phyloP scores from a whole-genome alignment of 2,888 invertebrate species.

The Apotomis betuletana region DNA sequence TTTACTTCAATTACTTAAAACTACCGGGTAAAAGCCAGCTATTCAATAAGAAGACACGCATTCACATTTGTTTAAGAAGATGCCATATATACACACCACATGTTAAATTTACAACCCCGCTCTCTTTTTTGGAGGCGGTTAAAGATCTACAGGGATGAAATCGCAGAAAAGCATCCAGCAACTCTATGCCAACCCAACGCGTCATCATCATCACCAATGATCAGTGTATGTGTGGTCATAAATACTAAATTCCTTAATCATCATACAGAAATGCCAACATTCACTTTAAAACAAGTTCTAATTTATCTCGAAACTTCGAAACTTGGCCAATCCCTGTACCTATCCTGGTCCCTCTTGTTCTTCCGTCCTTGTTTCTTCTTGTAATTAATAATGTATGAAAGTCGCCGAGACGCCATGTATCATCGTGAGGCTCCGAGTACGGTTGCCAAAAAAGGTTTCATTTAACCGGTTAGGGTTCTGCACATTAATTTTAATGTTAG shows the following conservation, averaged over 20 bases:
- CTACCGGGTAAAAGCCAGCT: too few relatives aligned
- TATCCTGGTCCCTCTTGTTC: conserved; percentile 55
- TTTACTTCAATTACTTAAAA: too few relatives aligned
- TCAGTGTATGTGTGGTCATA: not conserved
- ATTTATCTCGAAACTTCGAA: conserved; percentile 39
- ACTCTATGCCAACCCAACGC: too few relatives aligned
- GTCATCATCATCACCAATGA: too few relatives aligned
- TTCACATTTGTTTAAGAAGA: too few relatives aligned
- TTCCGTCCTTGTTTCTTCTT: conserved; percentile 43
- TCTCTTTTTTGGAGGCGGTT: too few relatives aligned
- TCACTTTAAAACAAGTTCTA: conserved; percentile 30
- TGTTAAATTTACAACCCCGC: too few relatives aligned
- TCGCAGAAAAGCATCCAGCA: too few relatives aligned
- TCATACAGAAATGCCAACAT: conserved; percentile 39
- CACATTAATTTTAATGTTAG: conserved; percentile 27
- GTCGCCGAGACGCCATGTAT: conserved; percentile 68
- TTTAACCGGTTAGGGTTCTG: conserved; percentile 43
- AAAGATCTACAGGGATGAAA: too few relatives aligned
- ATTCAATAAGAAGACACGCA: too few relatives aligned
- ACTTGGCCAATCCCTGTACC: conserved; percentile 38
- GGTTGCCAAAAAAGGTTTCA: conserved; percentile 63
- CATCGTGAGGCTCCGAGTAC: conserved; percentile 64
- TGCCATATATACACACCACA: too few relatives aligned
- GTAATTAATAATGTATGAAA: conserved; percentile 79
- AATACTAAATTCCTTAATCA: conserved; percentile 31